Evolutionary conservation across 2,797 vertebrate species (phyloP).

Genomic region (Urocyon cinereoargenteus): DNA sequence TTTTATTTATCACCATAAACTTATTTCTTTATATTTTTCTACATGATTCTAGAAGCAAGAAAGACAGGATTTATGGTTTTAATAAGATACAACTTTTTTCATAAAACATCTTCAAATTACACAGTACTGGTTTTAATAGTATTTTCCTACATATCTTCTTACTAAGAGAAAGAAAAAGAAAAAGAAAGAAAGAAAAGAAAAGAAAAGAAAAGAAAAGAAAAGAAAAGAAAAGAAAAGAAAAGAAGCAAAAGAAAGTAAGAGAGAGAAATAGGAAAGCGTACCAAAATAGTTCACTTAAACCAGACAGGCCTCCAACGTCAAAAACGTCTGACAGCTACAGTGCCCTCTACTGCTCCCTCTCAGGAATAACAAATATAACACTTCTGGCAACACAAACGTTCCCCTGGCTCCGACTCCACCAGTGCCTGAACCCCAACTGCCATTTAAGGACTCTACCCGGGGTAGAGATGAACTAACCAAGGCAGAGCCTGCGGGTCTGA

Average conservation of each 20-base stretch:
- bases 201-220: rapidly evolving
- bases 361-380: constrained; percentile 39
- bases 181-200: neutral
- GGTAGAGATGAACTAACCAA: constrained; percentile 7
- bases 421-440: constrained; percentile 32
- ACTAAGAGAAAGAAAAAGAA: neutral
- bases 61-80: constrained; percentile 51
- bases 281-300: constrained; percentile 48
- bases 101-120: constrained; percentile 56
- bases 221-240: neutral
- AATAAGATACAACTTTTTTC: neutral
- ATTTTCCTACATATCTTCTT: constrained; percentile 21
- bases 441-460: constrained; percentile 47
- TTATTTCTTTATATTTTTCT: constrained; percentile 37
- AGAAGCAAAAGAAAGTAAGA: neutral
- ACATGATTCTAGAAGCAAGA: constrained; percentile 49
- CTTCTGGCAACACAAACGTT: neutral
- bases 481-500: neutral
- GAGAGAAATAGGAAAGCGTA: neutral
- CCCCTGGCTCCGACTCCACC: neutral
- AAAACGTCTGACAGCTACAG: constrained; percentile 15
- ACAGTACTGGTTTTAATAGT: neutral
- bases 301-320: neutral
- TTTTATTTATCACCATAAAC: constrained; percentile 7
- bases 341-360: constrained; percentile 28